A percentile compares a stretch with the other conserved stretches of the same genome.
Evolutionary conservation across 2,113 vertebrate genomes (phyloP).

Genomic region (Haplotaxodon microlepis): DNA sequence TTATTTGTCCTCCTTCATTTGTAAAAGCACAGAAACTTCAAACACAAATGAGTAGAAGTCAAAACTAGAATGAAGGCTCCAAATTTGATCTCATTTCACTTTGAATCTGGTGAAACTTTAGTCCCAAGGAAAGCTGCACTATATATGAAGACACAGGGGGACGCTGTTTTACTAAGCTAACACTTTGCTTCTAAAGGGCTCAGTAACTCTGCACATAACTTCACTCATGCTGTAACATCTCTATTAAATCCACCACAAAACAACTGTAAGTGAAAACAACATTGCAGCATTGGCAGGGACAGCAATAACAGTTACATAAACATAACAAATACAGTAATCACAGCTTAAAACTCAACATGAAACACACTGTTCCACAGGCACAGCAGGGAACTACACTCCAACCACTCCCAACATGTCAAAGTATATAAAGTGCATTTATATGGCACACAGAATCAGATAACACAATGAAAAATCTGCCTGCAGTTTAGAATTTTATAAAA

Average conservation of each 20-base stretch:
- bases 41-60: fast-evolving
- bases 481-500: neutral
- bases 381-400: neutral
- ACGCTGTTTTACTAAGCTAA: neutral
- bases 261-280: neutral
- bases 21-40: neutral
- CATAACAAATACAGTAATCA: neutral
- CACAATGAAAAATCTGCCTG: neutral
- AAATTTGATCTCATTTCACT: neutral
- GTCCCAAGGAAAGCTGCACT: fast-evolving
- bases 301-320: neutral
- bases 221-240: neutral
- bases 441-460: neutral
- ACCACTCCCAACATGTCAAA: neutral
- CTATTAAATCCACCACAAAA: neutral
- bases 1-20: neutral
- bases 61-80: fast-evolving
- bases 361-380: neutral
- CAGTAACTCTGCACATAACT: neutral
- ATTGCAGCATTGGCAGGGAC: neutral
- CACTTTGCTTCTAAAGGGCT: neutral
- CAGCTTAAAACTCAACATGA: fast-evolving
- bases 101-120: fast-evolving
- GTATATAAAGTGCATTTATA: neutral
- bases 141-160: fast-evolving